Percentiles rank a stretch among this genome's conserved stretches.
Evolutionary conservation across 2,113 vertebrate genomes (phyloP).

Genomic region (Cacatua alba): DNA sequence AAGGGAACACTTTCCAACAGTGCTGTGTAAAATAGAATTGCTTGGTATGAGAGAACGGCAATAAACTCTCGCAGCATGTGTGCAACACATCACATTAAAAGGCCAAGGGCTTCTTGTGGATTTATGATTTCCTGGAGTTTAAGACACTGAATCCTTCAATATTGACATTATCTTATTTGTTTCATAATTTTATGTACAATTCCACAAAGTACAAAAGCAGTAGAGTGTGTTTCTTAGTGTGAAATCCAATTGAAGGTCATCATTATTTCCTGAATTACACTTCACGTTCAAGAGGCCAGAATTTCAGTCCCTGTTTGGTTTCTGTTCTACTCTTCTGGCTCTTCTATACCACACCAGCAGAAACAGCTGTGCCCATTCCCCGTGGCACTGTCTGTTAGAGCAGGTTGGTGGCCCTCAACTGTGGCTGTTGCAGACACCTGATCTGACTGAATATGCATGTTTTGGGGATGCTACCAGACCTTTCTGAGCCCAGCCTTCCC

Average conservation of each 20-base stretch:
- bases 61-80: background rate
- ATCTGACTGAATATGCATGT: background rate
- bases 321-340: background rate
- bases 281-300: background rate
- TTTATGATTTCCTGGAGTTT: conserved; percentile 2
- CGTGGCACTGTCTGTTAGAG: too few species aligned
- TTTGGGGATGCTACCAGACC: background rate
- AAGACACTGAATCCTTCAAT: background rate
- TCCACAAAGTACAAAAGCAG: background rate
- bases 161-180: background rate
- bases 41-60: background rate
- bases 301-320: background rate
- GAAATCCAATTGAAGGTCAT: background rate
- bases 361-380: background rate
- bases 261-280: background rate
- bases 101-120: background rate
- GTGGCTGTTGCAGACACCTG: background rate
- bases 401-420: background rate
- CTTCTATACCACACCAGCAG: background rate
- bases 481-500: background rate
- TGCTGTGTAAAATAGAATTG: background rate
- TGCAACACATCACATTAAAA: background rate
- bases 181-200: background rate
- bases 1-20: background rate
- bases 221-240: background rate